Percentiles rank a stretch among this genome's conserved stretches.
Conservation (phyloP, 2,888 invertebrate species). For the Actias luna region DNA sequence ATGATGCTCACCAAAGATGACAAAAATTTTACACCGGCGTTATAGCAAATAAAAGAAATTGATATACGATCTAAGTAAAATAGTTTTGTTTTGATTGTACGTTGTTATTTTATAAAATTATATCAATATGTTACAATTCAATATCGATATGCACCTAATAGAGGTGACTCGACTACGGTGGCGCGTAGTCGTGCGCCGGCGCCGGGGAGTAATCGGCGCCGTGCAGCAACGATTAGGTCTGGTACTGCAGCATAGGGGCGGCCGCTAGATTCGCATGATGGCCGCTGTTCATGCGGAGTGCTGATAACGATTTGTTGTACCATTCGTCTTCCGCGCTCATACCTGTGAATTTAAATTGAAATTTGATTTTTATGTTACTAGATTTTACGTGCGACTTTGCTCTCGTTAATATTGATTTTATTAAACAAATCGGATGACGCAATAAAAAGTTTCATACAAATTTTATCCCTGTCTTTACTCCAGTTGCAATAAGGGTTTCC, state of each 20-base stretch:
- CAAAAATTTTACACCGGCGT: not conserved
- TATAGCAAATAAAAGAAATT: not conserved
- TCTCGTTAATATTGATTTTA: too few species aligned
- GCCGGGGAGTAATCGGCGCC: conserved; percentile 78
- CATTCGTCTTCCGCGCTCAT: conserved; percentile 97
- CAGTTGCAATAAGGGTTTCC: too few species aligned
- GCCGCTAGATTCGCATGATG: conserved; percentile 97
- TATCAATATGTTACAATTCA: conserved; percentile 5
- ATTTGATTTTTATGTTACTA: not conserved
- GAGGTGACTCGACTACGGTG: conserved; percentile 49
- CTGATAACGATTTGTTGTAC: conserved; percentile 99
- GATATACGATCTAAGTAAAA: not conserved
- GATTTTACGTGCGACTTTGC: not conserved
- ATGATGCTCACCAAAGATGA: not conserved
- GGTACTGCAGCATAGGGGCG: conserved; percentile 98
- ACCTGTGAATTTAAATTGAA: conserved; percentile 76
- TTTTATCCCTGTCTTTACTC: too few species aligned
- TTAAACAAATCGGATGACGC: too few species aligned
- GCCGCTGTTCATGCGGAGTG: conserved; percentile 97
- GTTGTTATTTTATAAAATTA: not conserved
- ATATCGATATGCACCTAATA: conserved; percentile 17
- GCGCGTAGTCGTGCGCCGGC: conserved; percentile 76
- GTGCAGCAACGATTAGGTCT: conserved; percentile 91
- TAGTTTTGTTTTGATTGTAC: not conserved
- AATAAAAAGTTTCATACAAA: too few species aligned